phyloP scores from a whole-genome alignment of 2,888 invertebrate species.

The Mayetiola destructor region DNA sequence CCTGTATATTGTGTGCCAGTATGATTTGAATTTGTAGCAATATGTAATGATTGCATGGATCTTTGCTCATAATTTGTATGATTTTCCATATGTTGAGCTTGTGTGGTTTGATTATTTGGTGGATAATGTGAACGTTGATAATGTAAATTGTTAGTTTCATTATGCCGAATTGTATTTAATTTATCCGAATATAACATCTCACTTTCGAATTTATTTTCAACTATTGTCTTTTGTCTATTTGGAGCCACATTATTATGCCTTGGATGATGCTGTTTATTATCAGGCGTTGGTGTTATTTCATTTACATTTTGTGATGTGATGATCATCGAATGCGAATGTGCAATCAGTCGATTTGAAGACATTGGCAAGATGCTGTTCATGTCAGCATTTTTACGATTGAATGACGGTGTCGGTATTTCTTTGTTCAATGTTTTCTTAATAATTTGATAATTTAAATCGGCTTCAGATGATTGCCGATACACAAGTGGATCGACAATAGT shows the following conservation, averaged over 20 bases:
- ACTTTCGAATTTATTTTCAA: background rate
- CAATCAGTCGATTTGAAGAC: background rate
- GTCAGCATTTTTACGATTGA: slow-evolving; percentile 8
- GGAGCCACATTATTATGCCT: background rate
- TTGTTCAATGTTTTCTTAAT: slow-evolving; percentile 31
- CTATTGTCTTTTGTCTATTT: background rate
- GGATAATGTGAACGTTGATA: background rate
- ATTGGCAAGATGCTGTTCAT: background rate
- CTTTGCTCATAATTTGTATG: background rate
- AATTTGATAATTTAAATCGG: slow-evolving; percentile 31
- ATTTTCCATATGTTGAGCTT: background rate
- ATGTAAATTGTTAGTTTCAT: slow-evolving; percentile 4
- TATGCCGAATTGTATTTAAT: no score
- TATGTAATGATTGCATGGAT: background rate
- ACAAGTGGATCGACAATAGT: slow-evolving; percentile 15
- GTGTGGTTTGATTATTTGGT: no score
- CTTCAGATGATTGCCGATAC: slow-evolving; percentile 24
- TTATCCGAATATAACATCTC: no score
- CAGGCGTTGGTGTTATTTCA: background rate
- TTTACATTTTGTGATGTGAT: background rate
- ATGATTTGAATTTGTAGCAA: background rate
- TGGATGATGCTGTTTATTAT: background rate
- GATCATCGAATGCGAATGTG: background rate
- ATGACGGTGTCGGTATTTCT: slow-evolving; percentile 16
- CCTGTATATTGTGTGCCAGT: background rate